These are phyloP conservation scores for Sipha flava DNA, from an alignment of 1,140 invertebrate genomes.

Conservation along the genomic window DNA sequence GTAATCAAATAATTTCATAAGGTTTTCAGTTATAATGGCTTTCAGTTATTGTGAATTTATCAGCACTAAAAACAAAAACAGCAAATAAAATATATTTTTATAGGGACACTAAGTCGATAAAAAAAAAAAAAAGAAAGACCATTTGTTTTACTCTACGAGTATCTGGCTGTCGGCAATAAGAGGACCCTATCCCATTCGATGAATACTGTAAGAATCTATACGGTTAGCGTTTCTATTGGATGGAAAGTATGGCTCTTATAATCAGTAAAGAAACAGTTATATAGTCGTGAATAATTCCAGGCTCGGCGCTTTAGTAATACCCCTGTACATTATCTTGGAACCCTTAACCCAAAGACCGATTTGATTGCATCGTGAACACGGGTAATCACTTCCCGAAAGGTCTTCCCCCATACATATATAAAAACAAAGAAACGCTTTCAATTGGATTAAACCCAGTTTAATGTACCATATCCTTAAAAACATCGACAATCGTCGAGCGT, in stretches of 20 bases:
- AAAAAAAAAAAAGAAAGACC: neutral
- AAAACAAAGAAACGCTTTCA: slow-evolving; percentile 32
- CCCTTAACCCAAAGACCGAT: slow-evolving; percentile 10
- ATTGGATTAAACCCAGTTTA: slow-evolving; percentile 20
- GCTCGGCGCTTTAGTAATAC: neutral
- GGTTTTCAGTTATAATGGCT: no score
- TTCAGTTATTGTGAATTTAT: no score
- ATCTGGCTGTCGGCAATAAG: neutral
- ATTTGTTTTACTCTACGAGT: neutral
- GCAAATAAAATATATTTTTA: no score
- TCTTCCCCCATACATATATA: neutral
- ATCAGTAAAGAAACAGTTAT: slow-evolving; percentile 7
- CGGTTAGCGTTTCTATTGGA: neutral
- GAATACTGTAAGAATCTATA: neutral
- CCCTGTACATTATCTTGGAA: neutral
- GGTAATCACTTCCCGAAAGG: slow-evolving; percentile 14
- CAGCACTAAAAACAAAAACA: no score
- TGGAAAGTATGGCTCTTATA: slow-evolving; percentile 11
- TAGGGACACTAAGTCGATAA: neutral
- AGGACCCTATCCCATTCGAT: neutral
- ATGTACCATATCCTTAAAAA: neutral
- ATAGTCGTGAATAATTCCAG: neutral
- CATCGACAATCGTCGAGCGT: neutral
- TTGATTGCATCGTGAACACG: slow-evolving; percentile 22
- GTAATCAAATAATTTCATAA: no score